These are phyloP conservation scores for Craterocephalus amniculus DNA, from an alignment of 2,797 vertebrate genomes.

Conservation along the genomic window DNA sequence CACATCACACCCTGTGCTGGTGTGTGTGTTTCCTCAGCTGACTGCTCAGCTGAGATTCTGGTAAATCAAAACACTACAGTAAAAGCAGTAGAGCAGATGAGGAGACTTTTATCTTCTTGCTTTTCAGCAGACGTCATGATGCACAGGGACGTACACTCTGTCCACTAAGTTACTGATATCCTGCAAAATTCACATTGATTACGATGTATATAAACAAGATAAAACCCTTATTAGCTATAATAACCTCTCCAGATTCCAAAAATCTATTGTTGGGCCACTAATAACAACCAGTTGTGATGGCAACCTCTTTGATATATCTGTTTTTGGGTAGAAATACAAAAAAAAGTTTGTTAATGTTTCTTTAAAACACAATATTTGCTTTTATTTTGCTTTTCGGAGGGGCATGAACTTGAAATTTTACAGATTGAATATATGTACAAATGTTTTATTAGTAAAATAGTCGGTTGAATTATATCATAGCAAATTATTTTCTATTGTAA, in stretches of 20 bases:
- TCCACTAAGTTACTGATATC: background rate
- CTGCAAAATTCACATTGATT: background rate
- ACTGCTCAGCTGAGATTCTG: background rate
- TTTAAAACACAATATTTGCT: too few species aligned
- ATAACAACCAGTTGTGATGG: background rate
- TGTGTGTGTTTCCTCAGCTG: background rate
- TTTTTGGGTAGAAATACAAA: too few species aligned
- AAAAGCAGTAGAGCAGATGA: background rate
- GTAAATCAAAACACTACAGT: background rate
- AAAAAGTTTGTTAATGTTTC: too few species aligned
- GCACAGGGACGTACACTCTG: background rate
- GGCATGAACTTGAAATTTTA: too few species aligned
- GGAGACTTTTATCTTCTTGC: background rate
- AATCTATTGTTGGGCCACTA: background rate
- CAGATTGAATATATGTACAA: too few species aligned
- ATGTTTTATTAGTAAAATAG: background rate
- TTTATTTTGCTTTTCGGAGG: too few species aligned
- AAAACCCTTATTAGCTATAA: background rate
- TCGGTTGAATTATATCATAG: background rate
- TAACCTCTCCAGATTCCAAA: background rate
- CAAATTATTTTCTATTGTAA: background rate
- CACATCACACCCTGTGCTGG: background rate
- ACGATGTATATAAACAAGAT: background rate
- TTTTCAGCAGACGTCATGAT: background rate
- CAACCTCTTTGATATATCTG: too few species aligned